Evolutionary conservation across 1,140 invertebrate species (phyloP).

Genomic region (Monomorium pharaonis): DNA sequence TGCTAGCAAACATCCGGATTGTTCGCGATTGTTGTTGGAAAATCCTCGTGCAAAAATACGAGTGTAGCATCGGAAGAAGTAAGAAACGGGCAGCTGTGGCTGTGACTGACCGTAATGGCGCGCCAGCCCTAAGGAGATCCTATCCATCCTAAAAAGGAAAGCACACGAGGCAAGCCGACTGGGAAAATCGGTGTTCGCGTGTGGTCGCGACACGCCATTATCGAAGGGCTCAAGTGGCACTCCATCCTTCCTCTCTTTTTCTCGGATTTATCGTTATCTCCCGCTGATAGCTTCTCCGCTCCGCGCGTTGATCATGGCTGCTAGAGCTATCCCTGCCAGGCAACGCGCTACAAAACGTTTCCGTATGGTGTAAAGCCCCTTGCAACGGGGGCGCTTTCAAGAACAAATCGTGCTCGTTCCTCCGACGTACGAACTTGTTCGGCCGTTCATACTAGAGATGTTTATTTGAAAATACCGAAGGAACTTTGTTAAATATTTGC

Average conservation of each 20-base stretch:
- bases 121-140: neutral
- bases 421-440: neutral
- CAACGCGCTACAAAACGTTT: slow-evolving; percentile 20
- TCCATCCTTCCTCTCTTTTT: slow-evolving; percentile 8
- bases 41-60: neutral
- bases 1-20: neutral
- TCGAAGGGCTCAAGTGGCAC: slow-evolving; percentile 30
- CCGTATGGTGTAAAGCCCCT: slow-evolving; percentile 9
- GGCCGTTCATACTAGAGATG: neutral
- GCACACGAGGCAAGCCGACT: neutral
- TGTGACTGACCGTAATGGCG: slow-evolving; percentile 35
- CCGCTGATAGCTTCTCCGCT: slow-evolving; percentile 23
- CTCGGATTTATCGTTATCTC: slow-evolving; percentile 55
- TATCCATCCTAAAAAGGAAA: slow-evolving; percentile 3
- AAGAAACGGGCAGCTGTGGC: neutral
- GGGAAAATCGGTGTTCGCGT: slow-evolving; percentile 44
- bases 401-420: slow-evolving; percentile 35
- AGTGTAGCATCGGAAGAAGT: neutral
- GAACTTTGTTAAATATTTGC: slow-evolving; percentile 31
- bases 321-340: neutral
- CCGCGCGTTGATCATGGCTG: slow-evolving; percentile 20
- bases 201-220: slow-evolving; percentile 61
- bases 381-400: neutral
- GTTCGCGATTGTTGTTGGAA: neutral
- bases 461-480: slow-evolving; percentile 45